Percentiles rank a stretch among this genome's conserved stretches.
These are phyloP conservation scores for Rhyacichthys aspro DNA, from an alignment of 2,797 vertebrate genomes.

Conservation along the genomic window DNA sequence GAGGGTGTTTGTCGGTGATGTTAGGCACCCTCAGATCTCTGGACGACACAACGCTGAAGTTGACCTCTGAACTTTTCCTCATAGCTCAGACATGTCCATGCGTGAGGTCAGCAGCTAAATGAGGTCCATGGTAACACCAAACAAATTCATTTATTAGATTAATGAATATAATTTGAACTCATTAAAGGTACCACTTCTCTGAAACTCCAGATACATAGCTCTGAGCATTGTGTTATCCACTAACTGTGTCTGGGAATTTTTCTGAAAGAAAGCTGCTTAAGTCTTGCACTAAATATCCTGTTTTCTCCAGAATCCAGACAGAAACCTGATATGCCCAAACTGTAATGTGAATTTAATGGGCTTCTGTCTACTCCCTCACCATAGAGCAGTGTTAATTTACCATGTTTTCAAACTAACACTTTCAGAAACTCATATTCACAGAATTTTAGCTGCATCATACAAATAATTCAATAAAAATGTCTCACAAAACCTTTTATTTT, in stretches of 20 bases:
- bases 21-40: constrained; percentile 46
- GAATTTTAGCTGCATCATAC: too few species aligned
- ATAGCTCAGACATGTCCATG: constrained; percentile 5
- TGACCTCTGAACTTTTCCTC: constrained; percentile 39
- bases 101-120: constrained; percentile 19
- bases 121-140: background rate
- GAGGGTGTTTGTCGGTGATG: constrained; percentile 39
- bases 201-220: background rate
- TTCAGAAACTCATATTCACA: background rate
- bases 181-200: background rate
- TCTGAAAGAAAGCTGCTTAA: constrained; percentile 42
- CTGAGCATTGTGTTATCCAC: background rate
- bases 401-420: background rate
- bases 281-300: constrained; percentile 48
- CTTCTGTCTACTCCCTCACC: constrained; percentile 36
- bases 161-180: background rate
- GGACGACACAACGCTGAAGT: constrained; percentile 24
- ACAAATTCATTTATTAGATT: background rate
- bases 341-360: constrained; percentile 75
- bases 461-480: too few species aligned
- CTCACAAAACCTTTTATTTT: too few species aligned
- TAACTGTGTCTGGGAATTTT: constrained; percentile 22
- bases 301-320: constrained; percentile 54
- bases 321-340: constrained; percentile 68
- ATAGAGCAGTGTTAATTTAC: constrained; percentile 36